Conservation (phyloP, 1,140 invertebrate genomes). For the Andrena cerasifolii region DNA sequence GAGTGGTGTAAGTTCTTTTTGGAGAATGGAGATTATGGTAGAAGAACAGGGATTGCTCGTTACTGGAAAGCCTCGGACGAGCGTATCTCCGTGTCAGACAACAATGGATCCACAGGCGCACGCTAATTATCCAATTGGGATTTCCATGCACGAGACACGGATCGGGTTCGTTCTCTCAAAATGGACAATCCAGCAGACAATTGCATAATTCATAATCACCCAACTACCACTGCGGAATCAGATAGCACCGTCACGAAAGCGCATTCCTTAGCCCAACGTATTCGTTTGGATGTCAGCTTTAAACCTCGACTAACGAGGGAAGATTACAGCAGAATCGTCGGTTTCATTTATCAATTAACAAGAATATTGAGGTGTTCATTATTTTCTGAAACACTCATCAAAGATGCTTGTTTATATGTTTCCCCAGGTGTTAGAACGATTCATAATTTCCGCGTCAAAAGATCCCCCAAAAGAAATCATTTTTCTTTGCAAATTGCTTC, state of each 20-base stretch:
- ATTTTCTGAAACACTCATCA: too few species aligned
- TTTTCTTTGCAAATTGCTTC: too few species aligned
- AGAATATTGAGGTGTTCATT: too few species aligned
- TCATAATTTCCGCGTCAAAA: too few species aligned
- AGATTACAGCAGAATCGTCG: too few species aligned
- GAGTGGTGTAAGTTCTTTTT: too few species aligned
- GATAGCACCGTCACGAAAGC: slow-evolving; percentile 37
- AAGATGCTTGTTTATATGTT: too few species aligned
- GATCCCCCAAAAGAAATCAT: too few species aligned
- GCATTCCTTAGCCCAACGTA: slow-evolving; percentile 9
- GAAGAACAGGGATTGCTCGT: not conserved
- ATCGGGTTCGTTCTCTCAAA: not conserved
- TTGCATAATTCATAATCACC: slow-evolving; percentile 43
- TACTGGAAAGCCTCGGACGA: not conserved
- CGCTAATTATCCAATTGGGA: slow-evolving; percentile 9
- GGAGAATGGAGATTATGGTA: too few species aligned
- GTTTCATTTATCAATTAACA: too few species aligned
- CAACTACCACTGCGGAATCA: slow-evolving; percentile 7
- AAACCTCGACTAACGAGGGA: slow-evolving; percentile 12
- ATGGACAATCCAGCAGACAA: slow-evolving; percentile 10
- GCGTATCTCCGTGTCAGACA: not conserved
- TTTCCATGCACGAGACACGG: not conserved
- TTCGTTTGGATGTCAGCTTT: not conserved
- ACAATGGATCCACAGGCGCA: not conserved
- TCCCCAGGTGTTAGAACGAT: too few species aligned